A percentile compares a stretch with the other conserved stretches of the same genome.
Conservation (phyloP, 2,113 vertebrate genomes). For the zebrafish (Danio rerio) region GRCz12tu NC_133192.1:19944001-19944500, state of each 20-base stretch:
- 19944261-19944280: not conserved
- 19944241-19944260: slow-evolving; percentile 2
- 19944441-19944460: not conserved
- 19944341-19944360: not conserved
- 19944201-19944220: not conserved
- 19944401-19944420: not conserved
- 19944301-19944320: slow-evolving; percentile 4
- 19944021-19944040: too few species aligned
- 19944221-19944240: not conserved
- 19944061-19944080: too few species aligned
- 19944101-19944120: too few species aligned
- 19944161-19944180: not conserved
- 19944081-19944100: too few species aligned
- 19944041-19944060: too few species aligned
- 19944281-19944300: not conserved
- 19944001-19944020: too few species aligned
- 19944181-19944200: not conserved
- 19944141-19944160: too few species aligned
- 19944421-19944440: not conserved
- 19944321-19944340: not conserved
- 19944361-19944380: not conserved
- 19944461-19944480: not conserved
- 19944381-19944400: not conserved
- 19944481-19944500: too few species aligned
- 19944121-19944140: too few species aligned